These are phyloP conservation scores for Mythimna impura DNA, from an alignment of 2,888 invertebrate genomes.

Conservation along the genomic window DNA sequence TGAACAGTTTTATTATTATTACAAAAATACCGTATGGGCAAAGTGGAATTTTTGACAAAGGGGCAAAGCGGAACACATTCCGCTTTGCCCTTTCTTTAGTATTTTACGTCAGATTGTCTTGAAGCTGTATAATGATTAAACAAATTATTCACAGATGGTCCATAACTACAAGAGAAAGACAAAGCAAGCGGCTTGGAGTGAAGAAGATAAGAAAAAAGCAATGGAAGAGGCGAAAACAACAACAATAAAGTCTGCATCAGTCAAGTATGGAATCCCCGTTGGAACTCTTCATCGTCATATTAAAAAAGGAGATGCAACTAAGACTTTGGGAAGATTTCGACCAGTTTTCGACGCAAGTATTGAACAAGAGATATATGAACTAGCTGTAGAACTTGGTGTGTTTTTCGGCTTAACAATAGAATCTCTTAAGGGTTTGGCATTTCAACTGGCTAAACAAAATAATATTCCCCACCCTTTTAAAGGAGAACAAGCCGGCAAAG, in stretches of 20 bases:
- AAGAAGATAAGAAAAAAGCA: slow-evolving; percentile 24
- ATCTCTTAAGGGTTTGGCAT: neutral
- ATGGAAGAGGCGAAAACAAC: slow-evolving; percentile 32
- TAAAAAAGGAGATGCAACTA: slow-evolving; percentile 21
- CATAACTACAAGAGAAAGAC: slow-evolving; percentile 28
- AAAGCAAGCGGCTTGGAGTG: slow-evolving; percentile 17
- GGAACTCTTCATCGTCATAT: slow-evolving; percentile 27
- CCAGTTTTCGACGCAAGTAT: neutral
- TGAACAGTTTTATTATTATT: slow-evolving; percentile 3
- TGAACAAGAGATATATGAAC: neutral
- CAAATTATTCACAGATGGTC: slow-evolving; percentile 26
- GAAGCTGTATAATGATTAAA: slow-evolving; percentile 1
- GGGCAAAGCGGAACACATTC: neutral
- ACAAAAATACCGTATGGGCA: slow-evolving; percentile 1
- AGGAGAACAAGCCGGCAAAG: slow-evolving; percentile 53
- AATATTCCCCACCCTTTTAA: slow-evolving; percentile 51
- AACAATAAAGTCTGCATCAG: slow-evolving; percentile 11
- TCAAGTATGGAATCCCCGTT: slow-evolving; percentile 13
- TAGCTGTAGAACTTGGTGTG: neutral
- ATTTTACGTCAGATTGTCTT: slow-evolving; percentile 3
- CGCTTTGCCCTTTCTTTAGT: slow-evolving; percentile 1
- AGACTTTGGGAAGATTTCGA: neutral
- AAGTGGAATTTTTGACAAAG: neutral
- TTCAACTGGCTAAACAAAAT: slow-evolving; percentile 28
- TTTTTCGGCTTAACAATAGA: slow-evolving; percentile 23